phyloP scores from a whole-genome alignment of 2,113 vertebrate species.

The Menidia beryllina region DNA sequence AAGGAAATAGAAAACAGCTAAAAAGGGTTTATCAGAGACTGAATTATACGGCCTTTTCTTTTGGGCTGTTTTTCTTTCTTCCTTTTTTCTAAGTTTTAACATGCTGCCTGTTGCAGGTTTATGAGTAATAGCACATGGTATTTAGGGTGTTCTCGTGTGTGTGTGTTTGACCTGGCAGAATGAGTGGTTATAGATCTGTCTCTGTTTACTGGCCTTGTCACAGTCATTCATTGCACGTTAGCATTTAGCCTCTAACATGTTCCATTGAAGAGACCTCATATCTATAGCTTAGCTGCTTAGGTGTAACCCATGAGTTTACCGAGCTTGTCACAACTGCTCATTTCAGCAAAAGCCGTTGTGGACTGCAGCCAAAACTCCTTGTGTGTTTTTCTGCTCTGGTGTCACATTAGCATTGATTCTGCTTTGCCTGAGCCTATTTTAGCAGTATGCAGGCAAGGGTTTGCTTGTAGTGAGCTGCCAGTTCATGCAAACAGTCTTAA shows the following conservation, averaged over 20 bases:
- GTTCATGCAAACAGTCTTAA: constrained; percentile 57
- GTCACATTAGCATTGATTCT: constrained; percentile 41
- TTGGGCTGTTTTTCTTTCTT: constrained; percentile 43
- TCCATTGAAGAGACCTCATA: constrained; percentile 62
- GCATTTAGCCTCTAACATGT: constrained; percentile 71
- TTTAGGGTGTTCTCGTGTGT: constrained; percentile 68
- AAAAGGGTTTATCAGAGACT: constrained; percentile 77
- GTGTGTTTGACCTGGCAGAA: constrained; percentile 66
- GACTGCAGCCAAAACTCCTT: constrained; percentile 46
- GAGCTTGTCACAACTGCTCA: constrained; percentile 69
- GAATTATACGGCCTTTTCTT: constrained; percentile 71
- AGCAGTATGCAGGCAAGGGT: constrained; percentile 52
- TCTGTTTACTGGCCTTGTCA: constrained; percentile 88
- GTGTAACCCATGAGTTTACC: constrained; percentile 68
- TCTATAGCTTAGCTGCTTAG: constrained; percentile 64
- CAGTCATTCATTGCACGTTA: constrained; percentile 86
- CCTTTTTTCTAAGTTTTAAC: constrained; percentile 53
- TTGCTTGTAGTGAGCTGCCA: constrained; percentile 52
- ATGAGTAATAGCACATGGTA: constrained; percentile 80
- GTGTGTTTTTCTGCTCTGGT: constrained; percentile 17
- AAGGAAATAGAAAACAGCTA: constrained; percentile 80
- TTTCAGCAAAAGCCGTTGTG: constrained; percentile 47
- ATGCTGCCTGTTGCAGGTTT: constrained; percentile 67
- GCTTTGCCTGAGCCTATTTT: constrained; percentile 33
- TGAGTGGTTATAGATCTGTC: constrained; percentile 75